Percentiles rank a stretch among this genome's conserved stretches.
Conservation (phyloP, 2,888 invertebrate genomes). For the Yponomeuta plumbellus region DNA sequence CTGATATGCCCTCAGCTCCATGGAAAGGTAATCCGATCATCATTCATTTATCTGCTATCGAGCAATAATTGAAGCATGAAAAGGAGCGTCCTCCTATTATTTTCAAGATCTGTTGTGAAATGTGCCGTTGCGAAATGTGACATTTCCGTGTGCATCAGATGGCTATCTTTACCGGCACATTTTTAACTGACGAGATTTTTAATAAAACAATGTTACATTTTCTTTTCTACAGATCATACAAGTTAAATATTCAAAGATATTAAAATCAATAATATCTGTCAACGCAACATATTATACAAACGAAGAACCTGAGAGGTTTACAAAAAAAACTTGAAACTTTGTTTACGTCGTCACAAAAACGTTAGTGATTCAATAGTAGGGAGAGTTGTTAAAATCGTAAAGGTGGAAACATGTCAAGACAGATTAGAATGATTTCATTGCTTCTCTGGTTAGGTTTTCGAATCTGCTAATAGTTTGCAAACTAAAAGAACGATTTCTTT, state of each 20-base stretch:
- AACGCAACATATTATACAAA: neutral
- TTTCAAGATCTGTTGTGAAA: slow-evolving; percentile 68
- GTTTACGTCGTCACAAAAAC: slow-evolving; percentile 8
- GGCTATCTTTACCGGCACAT: neutral
- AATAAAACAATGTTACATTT: neutral
- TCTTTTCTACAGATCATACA: neutral
- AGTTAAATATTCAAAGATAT: neutral
- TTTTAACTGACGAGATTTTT: neutral
- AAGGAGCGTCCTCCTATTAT: slow-evolving; percentile 75
- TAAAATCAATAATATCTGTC: neutral
- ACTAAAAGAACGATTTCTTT: neutral
- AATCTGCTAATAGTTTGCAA: neutral
- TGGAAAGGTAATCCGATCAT: slow-evolving; percentile 57
- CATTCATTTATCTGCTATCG: slow-evolving; percentile 73
- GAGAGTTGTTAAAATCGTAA: slow-evolving; percentile 46
- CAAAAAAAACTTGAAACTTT: neutral
- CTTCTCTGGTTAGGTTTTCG: slow-evolving; percentile 5
- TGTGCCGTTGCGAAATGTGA: slow-evolving; percentile 72
- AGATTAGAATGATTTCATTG: slow-evolving; percentile 39
- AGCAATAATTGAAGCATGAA: slow-evolving; percentile 78
- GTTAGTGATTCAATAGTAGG: slow-evolving; percentile 6
- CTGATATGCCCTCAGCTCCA: slow-evolving; percentile 17
- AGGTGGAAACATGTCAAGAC: slow-evolving; percentile 72
- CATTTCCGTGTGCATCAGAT: slow-evolving; percentile 43
- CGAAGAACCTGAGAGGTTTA: neutral